These are phyloP conservation scores for Mesocentrotus franciscanus DNA, from an alignment of 53 echinoderm and acorn worm species.

Conservation along the genomic window DNA sequence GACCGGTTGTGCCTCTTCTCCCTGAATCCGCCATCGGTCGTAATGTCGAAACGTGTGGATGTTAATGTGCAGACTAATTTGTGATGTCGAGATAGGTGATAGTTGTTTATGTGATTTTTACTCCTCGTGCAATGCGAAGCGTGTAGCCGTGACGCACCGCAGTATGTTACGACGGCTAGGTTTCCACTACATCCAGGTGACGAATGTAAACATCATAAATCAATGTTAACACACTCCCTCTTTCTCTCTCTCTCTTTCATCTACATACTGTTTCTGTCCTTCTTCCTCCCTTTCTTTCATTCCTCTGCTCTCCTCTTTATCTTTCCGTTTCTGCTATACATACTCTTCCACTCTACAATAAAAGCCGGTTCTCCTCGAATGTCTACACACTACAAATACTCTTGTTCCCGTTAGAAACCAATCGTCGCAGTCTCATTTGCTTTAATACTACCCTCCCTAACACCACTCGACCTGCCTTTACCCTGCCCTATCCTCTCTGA, in stretches of 20 bases:
- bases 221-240: not conserved
- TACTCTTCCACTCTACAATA: not conserved
- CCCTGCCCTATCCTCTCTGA: too few species aligned
- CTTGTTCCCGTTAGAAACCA: too few species aligned
- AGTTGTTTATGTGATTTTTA: constrained; percentile 52
- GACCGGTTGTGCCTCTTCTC: too few species aligned
- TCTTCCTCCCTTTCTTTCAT: not conserved
- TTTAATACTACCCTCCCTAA: not conserved
- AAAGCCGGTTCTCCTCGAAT: not conserved
- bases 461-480: not conserved
- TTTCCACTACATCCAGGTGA: not conserved
- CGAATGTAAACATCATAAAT: constrained; percentile 55
- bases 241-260: not conserved
- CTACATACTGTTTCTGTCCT: not conserved
- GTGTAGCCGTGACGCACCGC: not conserved
- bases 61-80: constrained; percentile 36
- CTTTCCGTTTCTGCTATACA: not conserved
- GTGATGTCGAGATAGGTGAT: constrained; percentile 45
- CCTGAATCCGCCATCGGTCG: not conserved
- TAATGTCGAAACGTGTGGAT: constrained; percentile 48
- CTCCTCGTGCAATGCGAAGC: not conserved
- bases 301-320: not conserved
- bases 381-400: too few species aligned
- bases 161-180: constrained; percentile 11
- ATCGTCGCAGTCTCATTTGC: not conserved